Percentiles rank a stretch among this genome's conserved stretches.
Conservation (phyloP, 2,888 invertebrate species). For the Torymus aiolomorphi region DNA sequence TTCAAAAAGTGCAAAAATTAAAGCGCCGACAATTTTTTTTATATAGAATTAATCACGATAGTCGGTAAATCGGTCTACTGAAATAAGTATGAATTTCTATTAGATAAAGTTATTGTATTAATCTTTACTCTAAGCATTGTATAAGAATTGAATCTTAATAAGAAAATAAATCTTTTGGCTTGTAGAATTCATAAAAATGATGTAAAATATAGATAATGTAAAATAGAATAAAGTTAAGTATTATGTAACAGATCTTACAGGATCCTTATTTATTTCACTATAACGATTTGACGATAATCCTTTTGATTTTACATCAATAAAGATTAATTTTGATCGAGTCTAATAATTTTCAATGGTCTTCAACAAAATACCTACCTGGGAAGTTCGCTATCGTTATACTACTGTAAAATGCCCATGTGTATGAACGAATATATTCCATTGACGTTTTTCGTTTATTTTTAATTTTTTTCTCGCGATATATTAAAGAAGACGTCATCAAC, state of each 20-base stretch:
- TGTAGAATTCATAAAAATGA: background rate
- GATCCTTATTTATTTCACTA: conserved; percentile 12
- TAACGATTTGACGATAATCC: conserved; percentile 5
- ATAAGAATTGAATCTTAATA: conserved; percentile 1
- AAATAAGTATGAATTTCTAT: conserved; percentile 14
- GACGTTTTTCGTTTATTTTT: conserved; percentile 42
- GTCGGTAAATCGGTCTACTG: background rate
- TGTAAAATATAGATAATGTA: conserved; percentile 21
- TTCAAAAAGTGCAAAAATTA: conserved; percentile 19
- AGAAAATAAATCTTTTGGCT: background rate
- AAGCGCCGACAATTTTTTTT: background rate
- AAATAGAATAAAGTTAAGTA: conserved; percentile 1
- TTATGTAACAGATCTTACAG: background rate
- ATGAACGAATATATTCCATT: conserved; percentile 49
- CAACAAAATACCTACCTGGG: conserved; percentile 25
- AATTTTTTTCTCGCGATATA: conserved; percentile 23
- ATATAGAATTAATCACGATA: background rate
- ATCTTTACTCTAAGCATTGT: background rate
- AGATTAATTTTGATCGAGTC: conserved; percentile 3
- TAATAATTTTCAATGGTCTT: conserved; percentile 29
- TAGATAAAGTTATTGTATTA: conserved; percentile 3
- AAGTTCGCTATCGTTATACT: conserved; percentile 29
- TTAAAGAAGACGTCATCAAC: conserved; percentile 31
- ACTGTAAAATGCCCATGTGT: conserved; percentile 27
- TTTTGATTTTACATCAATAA: background rate